Base-by-base conservation (phyloP, 2,113 vertebrate genomes). In the Natator depressus region DNA sequence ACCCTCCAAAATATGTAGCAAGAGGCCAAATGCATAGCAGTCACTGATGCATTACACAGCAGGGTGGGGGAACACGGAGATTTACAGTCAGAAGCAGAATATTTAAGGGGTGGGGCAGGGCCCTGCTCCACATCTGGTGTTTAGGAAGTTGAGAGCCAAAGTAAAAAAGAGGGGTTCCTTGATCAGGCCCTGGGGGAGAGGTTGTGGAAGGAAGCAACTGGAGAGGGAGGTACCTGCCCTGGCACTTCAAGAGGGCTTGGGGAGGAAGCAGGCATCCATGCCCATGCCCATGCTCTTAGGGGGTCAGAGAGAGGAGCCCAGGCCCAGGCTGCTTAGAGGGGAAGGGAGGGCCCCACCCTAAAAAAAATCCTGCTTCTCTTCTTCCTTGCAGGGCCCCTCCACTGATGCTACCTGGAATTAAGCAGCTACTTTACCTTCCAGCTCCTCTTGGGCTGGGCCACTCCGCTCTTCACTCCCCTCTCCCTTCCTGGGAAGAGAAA, bases 281-380 rank as follows among this genome's bases (percentile, higher is more conserved):
- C 65, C 10, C 65, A n/a, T 22, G 9, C 65, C 6, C 84, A 84
- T 7, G 46, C 76, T 65, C 91, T 10, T 57, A 8, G 4, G 35
- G 87, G 17, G 57, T 90, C 2, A 78, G 27, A 25, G 9, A 29
- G 81, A 89, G 38, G 46, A 90, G 89, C 20, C 4, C 85, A 35
- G 59, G 51, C 31, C 7, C 49, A 88, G 57, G 76, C 11, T 72
- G 57, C 59, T 91, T 50, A 79, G 38, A 35, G 20, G 87, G 38
- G 50, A 47, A 86, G 90, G 93, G 22, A 94, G 7, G 49, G 59
- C 83, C 62, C 87, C 89, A 59, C 42, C 89, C 89, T 81, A 82
- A 38, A 84, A 82, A 38, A 84, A 90, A 19, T 16, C 50, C 42
- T 88, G 31, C 31, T 53, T 4, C 81, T 89, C 47, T 47, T 27